Evolutionary conservation across 2,113 vertebrate genomes (phyloP).

Genomic region (Colinus virginianus): DNA sequence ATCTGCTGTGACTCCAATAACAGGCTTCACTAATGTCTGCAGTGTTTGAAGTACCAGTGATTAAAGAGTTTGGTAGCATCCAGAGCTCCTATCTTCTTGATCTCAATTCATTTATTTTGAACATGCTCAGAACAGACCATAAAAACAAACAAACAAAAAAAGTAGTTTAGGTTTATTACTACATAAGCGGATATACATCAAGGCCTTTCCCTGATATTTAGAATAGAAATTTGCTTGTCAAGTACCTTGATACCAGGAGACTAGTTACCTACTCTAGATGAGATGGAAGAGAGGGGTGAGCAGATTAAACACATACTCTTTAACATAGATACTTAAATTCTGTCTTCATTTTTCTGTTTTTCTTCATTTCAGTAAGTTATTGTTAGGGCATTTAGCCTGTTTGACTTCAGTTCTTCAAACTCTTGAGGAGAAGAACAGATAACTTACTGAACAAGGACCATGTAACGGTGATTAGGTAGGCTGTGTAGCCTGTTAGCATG

Average conservation of each 20-base stretch:
- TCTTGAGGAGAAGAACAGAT: background rate
- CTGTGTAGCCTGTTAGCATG: background rate
- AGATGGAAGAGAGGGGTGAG: background rate
- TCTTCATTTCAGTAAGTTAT: background rate
- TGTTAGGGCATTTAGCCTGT: background rate
- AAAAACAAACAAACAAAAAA: background rate
- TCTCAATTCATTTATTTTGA: background rate
- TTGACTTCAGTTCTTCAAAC: background rate
- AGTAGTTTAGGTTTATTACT: background rate
- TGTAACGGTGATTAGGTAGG: background rate
- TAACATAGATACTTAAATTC: background rate
- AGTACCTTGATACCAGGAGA: background rate
- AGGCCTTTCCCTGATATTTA: background rate
- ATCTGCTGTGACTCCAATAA: background rate
- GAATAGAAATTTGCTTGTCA: background rate
- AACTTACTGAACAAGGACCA: accelerated
- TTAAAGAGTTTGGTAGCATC: background rate
- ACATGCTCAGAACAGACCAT: background rate
- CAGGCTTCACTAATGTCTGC: accelerated
- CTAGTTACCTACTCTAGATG: background rate
- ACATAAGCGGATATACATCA: background rate
- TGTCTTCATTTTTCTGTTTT: background rate
- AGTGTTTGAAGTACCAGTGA: background rate
- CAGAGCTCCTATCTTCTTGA: background rate
- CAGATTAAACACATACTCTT: background rate